Evolutionary conservation across 2,888 invertebrate genomes (phyloP), one percentile per base, ranked within the genome.

Genomic region (Strigamia transsilvanica): DNA sequence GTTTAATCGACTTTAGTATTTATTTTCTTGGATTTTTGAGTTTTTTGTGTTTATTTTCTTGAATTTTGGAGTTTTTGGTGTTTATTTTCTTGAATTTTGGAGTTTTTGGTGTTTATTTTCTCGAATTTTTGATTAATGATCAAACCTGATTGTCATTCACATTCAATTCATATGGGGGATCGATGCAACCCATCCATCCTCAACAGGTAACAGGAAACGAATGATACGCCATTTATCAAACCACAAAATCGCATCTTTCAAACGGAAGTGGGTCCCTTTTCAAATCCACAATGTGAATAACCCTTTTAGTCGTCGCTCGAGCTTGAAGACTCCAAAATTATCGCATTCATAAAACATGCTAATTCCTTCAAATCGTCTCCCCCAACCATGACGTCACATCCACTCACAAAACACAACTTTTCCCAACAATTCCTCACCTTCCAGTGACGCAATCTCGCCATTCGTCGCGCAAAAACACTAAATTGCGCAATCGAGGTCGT

Each of bases 201-300:
- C 61, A 21, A 66, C 61, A 66, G 61, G 61, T 66, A 66, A 66
- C 61, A n/a, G 61, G 61, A 66, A 66, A 18, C 21, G 61, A n/a
- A 38, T 21, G 23, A 66, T 46, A 66, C 5, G 61, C 61, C 12
- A 66, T 66, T 66, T 66, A 66, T 66, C 61, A 66, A 66, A 2
- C 13, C 18, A 12, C 5, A 23, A 12, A 66, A 21, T 66, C 21
- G 27, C 27, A 23, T 18, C 51, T 18, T n/a, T 51, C n/a, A 3
- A 51, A 1, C 61, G 61, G 61, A 66, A n/a, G 21, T 66, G 12
- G 61, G 27, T 27, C 27, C 15, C 15, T 13, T 51, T 51, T 51
- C 18, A 15, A 51, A 27, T 27, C 18, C 23, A 1, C 4, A 0
- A 23, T 66, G 61, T 66, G 61, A 66, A 66, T 66, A 66, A 66